Evolutionary conservation across 2,888 invertebrate species (phyloP).

Genomic region (Papilio elwesi): DNA sequence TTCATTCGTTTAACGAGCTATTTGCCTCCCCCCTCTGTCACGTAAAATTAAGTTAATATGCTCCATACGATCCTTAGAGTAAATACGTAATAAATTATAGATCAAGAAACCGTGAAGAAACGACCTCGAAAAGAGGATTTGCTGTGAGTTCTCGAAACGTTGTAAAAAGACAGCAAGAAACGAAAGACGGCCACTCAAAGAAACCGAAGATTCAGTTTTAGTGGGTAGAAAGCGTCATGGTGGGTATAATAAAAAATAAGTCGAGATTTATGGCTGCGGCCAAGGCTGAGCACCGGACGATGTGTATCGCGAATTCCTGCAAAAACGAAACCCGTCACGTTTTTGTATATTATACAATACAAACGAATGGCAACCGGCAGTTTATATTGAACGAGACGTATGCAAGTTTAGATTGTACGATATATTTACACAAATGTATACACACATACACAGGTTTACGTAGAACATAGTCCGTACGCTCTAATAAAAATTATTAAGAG

Average conservation of each 20-base stretch:
- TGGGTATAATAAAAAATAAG: conserved; percentile 42
- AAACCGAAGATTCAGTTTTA: conserved; percentile 60
- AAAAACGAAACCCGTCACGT: conserved; percentile 27
- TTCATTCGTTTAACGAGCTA: no score
- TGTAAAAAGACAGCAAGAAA: conserved; percentile 42
- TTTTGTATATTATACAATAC: conserved; percentile 6
- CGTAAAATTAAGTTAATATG: no score
- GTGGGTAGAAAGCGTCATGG: conserved; percentile 54
- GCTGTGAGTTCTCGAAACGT: conserved; percentile 36
- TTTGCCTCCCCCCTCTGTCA: no score
- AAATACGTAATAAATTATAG: no score
- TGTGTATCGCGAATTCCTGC: conserved; percentile 22
- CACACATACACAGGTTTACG: not conserved
- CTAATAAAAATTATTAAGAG: not conserved
- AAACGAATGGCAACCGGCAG: not conserved
- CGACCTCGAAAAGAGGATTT: conserved; percentile 9
- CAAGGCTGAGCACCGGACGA: conserved; percentile 21
- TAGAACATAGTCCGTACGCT: no score
- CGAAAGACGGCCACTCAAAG: conserved; percentile 60
- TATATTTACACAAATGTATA: not conserved
- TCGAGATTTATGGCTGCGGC: conserved; percentile 41
- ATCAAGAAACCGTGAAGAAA: not conserved
- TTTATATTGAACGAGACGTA: not conserved
- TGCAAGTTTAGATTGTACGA: not conserved
- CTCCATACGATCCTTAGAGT: no score